Base-by-base conservation (phyloP, 2,888 invertebrate species). In the Drosophila vallismaia region DNA sequence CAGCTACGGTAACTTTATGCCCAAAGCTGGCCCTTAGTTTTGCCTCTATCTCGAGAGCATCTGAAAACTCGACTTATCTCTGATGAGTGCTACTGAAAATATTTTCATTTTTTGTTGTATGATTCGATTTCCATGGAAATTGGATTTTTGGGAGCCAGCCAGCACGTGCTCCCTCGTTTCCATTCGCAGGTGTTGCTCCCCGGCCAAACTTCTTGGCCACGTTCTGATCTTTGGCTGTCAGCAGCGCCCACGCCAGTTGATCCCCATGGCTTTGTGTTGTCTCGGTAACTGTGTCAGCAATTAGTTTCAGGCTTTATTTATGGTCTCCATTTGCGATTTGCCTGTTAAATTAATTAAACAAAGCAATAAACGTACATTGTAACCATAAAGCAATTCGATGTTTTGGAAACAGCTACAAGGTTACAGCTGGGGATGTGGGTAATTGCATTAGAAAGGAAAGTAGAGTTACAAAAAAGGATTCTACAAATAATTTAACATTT, bases 281-380 rank as follows among this genome's bases (percentile, higher is more conserved):
- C 83, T 71, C 63, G 72, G 79, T 72, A 79, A 85, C 86, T 82
- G 83, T 85, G 82, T 85, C 82, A 86, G 86, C 82, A 86, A 82
- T 82, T 85, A 85, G 86, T 82, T 85, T 66, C 71, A 76, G 69
- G 67, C 72, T 70, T 82, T 86, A 82, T 82, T 82, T 86, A 82
- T 86, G 78, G 69, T 44, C 68, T 55, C 76, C 63, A 76, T 76
- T 79, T 66, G 73, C 75, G 60, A 73, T 77, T 79, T 72, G 76
- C 77, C 71, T 77, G 86, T 74, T 79, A 76, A 85, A 82, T 82
- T 77, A 77, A 79, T 77, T 71, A 78, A 31, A 58, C 64, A 76
- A 51, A 72, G 72, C 69, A 36, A 31, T 56, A 69, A 51, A 51
- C 50, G 52, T 36, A 49, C 40, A 67, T 38, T 45, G 67, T 77